Base-by-base conservation (phyloP, 2,888 invertebrate genomes). In the Lumbricus terrestris region DNA sequence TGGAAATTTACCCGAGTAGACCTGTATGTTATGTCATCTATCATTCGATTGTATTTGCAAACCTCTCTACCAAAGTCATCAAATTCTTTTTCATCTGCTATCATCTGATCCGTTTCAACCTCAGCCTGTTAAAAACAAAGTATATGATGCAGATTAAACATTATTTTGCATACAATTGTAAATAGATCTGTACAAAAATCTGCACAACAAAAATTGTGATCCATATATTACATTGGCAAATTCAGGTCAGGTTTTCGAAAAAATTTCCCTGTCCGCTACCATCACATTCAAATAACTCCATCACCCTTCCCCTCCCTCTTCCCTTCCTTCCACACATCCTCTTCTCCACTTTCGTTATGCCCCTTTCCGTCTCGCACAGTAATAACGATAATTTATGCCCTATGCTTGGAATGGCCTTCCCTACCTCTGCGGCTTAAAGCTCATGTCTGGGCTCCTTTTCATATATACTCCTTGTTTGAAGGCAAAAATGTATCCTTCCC, bases 21-120 rank as follows among this genome's bases (percentile, higher is more conserved):
- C 91, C 93, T 94, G 93, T 95, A 95, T 35, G 93, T 94, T 91
- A 96, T 96, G 90, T 95, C 96, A 93, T 96, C 95, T 37, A 40
- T 38, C 54, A 89, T 37, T 82, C 40, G 40, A 82, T n/a, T 37
- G 40, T 38, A 89, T 82, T 40, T 82, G 33, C 37, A n/a, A 82
- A 89, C 89, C 82, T 37, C 42, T 35, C 29, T 16, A 37, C 35
- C 85, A 85, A 85, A 85, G 6, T 85, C 85, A 23, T 85, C 85
- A 85, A 85, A 85, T 23, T 85, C 35, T 85, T 23, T 85, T 37
- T 35, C 16, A 0, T 85, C 85, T 85, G 18, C 85, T 35, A 85
- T 85, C 85, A 85, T 6, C 85, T 85, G 34, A 85, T 85, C 85
- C 34, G 23, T 35, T 8, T 85, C 85, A 35, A 37, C 18, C 35